Base-by-base conservation (phyloP, 1,140 invertebrate genomes). In the Aphelinus certus region DNA sequence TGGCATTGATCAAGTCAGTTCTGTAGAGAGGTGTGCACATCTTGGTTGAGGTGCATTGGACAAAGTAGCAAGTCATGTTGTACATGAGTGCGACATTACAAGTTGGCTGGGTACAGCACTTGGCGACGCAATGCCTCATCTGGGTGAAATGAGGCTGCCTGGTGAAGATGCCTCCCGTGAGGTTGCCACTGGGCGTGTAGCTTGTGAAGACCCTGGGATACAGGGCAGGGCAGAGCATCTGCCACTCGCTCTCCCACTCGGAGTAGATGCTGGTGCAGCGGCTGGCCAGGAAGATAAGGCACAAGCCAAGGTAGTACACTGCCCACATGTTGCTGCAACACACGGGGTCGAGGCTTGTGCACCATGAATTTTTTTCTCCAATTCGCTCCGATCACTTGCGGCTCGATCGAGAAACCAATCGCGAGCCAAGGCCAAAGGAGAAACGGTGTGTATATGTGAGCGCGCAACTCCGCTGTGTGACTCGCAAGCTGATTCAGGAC, bases 81-180 rank as follows among this genome's bases (percentile, higher is more conserved):
- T 91, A 91, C 82, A 94, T 92, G 80, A 96, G 92, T 3, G 93
- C 94, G 76, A 95, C 91, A 85, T 96, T 94, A 83, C 95, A 96
- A 1, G 83, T 79, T 1, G 88, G 84, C 56, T 90, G 88, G 1
- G 85, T 83, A 83, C 95, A 96, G 82, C 95, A 96, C 53, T 90
- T 88, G 77, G 90, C 87, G 3, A 95, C 90, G 85, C 95, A 96
- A 62, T 91, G 87, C 67, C 90, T 89, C 3, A 93, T 81, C 10
- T 88, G 88, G 62, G 84, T 88, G 5, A 91, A 81, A 51, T 88
- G 86, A 26, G 85, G 81, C 72, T 91, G 89, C 79, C 92, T 90
- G 51, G 88, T 89, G 77, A 89, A 94, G 65, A 88, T 89, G 7
- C 92, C 92, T 66, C 89, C 89, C 63, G 90, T 89, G 68, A 90